Percentiles rank a stretch among this genome's conserved stretches.
Evolutionary conservation across 2,888 invertebrate species (phyloP).

Genomic region (Ormyrus thymus): DNA sequence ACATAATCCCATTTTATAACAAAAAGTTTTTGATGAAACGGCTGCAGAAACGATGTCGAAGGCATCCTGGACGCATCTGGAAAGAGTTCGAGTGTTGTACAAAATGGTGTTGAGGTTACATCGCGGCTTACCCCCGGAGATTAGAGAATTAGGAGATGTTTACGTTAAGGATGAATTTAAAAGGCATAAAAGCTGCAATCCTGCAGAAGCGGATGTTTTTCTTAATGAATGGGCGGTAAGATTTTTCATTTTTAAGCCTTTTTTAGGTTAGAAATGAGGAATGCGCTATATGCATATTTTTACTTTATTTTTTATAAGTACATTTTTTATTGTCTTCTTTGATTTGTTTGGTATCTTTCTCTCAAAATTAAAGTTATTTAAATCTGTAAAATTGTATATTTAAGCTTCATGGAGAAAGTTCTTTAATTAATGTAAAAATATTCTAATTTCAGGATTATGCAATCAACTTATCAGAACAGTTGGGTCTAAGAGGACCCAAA

Average conservation of each 20-base stretch:
- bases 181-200: conserved; percentile 85
- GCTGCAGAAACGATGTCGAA: too few species aligned
- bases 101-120: conserved; percentile 88
- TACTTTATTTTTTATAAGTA: not conserved
- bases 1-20: not conserved
- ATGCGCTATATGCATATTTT: not conserved
- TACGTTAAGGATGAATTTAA: conserved; percentile 91
- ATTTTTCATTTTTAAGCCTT: not conserved
- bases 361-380: too few species aligned
- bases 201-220: conserved; percentile 84
- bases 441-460: conserved; percentile 83
- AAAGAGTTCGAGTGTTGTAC: conserved; percentile 83
- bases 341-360: not conserved
- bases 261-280: not conserved
- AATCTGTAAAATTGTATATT: too few species aligned
- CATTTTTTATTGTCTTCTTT: not conserved
- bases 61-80: conserved; percentile 75
- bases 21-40: too few species aligned
- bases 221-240: conserved; percentile 92
- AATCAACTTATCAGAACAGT: conserved; percentile 83
- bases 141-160: conserved; percentile 83
- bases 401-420: too few species aligned
- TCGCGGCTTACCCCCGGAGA: conserved; percentile 83
- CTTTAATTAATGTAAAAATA: conserved; percentile 30
- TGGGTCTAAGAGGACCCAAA: conserved; percentile 81